Evolutionary conservation across 2,797 vertebrate genomes (phyloP), one percentile per base, ranked within the genome.

Genomic region (Oreortyx pictus): DNA sequence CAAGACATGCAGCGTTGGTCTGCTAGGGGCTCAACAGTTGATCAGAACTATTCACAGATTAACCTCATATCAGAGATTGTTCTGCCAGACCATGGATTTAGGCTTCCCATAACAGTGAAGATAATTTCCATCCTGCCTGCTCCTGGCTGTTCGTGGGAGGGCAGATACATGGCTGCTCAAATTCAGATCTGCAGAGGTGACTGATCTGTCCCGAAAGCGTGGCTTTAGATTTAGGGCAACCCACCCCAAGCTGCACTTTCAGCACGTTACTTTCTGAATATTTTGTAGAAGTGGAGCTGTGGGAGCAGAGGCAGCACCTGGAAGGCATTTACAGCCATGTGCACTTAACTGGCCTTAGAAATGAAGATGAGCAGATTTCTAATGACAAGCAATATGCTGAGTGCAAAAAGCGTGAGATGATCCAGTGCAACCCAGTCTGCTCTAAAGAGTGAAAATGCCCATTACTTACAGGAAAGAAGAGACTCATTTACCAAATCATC

Each of bases 361-460:
- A 52, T 88, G 77, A 92, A 90, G 82, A 87, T 85, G 89, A 93
- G 77, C 85, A 94, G 77, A 95, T 96, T 92, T 76, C 67, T 92
- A 83, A 91, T 71, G 94, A 92, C 93, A 96, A 80, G 89, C 82
- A 89, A 96, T 88, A 88, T 82, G 79, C n/a, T 71, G 65, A 31
- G 47, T 71, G 78, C 83, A 88, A 86, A 54, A 92, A 93, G 49
- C 29, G 54, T 86, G 93, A 95, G 80, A 80, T 77, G 82, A 88
- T 81, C 93, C 80, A 49, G 79, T 82, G 67, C 3, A 5, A 81
- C 82, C 82, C 87, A 88, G 67, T 16, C 37, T 73, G 65, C 57
- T 14, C 77, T 50, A 7, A 54, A 33, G 44, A 86, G 44, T n/a
- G 50, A 82, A 71, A 62, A 61, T 57, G 43, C 52, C 49, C 60